These are phyloP conservation scores for Gadopsis bispinosus DNA, from an alignment of 2,797 vertebrate genomes.

Conservation along the genomic window DNA sequence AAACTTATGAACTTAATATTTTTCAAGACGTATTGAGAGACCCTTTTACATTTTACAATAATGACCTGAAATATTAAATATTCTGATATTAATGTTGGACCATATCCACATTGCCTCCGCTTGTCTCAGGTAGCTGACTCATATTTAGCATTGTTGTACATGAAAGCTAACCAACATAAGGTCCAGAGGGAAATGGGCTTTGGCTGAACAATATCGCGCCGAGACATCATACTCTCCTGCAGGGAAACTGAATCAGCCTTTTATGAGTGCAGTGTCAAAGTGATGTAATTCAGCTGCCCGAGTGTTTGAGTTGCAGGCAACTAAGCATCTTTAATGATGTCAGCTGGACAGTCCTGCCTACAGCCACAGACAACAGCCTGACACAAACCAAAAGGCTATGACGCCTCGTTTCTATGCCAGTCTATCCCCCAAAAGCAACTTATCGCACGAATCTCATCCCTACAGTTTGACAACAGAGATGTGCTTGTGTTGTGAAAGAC, in stretches of 20 bases:
- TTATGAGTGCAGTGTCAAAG: conserved; percentile 42
- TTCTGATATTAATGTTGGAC: background rate
- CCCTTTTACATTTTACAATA: background rate
- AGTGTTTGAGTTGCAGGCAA: background rate
- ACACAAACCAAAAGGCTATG: background rate
- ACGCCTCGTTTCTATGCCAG: background rate
- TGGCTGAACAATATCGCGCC: conserved; percentile 30
- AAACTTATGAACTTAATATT: background rate
- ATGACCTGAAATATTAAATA: background rate
- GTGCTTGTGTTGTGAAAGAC: background rate
- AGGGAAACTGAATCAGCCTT: conserved; percentile 14
- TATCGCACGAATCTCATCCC: conserved; percentile 4
- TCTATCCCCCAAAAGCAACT: background rate
- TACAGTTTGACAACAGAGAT: background rate
- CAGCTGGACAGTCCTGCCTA: conserved; percentile 15
- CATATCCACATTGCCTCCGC: background rate
- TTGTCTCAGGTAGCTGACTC: background rate
- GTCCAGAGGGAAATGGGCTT: background rate
- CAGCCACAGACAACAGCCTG: conserved; percentile 1
- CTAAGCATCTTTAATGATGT: conserved; percentile 29
- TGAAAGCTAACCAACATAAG: background rate
- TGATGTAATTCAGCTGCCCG: conserved; percentile 28
- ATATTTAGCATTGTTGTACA: background rate
- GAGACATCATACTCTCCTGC: conserved; percentile 13
- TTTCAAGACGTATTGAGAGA: background rate